Evolutionary conservation across 2,113 vertebrate species (phyloP), one percentile per base, ranked within the genome.

Genomic region (Gobio gobio): DNA sequence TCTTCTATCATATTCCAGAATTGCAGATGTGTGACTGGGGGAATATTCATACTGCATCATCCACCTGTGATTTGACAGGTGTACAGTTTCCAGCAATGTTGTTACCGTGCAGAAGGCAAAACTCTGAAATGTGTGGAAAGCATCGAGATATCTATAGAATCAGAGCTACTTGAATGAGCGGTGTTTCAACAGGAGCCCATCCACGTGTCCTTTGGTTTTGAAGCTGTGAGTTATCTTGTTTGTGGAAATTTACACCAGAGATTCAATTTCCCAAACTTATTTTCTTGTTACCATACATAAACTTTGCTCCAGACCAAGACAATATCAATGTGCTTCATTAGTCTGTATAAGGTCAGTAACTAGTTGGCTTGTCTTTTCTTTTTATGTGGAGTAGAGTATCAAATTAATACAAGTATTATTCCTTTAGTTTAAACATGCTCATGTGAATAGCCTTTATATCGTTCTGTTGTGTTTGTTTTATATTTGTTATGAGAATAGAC

Each of bases 41-140:
- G 33, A 63, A 79, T 64, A 79, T 64, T 80, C 43, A 63, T 80
- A 26, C 59, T 64, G 40, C 40, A 78, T 64, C 40, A 26, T 64
- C 16, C 47, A 16, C 22, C 49, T 7, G 45, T 26, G 74, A 76
- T 54, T 33, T 54, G 47, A 76, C 45, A 76, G 49, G 49, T 33
- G 49, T 76, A 47, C 10, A 24, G 12, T 49, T 74, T 4, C 70
- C 43, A 47, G 43, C 72, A 16, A 64, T 26, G 12, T 47, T 63
- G 22, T 22, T 45, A 5, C 14, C 12, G n/a, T 29, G 8, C 58
- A 79, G 6, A 40, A 33, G 74, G 26, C 49, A 29, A 22, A 51
- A 56, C 4, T 51, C 49, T 10, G n/a, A 26, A 75, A 75, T 10
- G n/a, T 3, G 14, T 18, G 16, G 12, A 78, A 80, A 64, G 18